Evolutionary conservation across 1,140 invertebrate species (phyloP), one percentile per base, ranked within the genome.

Genomic region (Lordiphosa stackelbergi): DNA sequence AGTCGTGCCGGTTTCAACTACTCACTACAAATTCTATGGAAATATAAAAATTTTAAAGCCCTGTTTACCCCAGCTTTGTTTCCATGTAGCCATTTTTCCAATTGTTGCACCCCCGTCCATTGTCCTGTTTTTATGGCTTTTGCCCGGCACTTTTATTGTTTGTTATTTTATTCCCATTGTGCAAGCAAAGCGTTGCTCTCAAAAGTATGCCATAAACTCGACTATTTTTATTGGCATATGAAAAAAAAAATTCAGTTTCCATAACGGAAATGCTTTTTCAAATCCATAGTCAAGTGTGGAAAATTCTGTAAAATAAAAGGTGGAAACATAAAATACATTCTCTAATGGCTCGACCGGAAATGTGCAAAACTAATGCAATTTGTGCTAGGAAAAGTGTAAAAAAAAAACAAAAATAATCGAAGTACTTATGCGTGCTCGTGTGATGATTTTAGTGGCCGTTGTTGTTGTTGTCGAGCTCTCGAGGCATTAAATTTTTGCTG

Each of bases 351-450:
- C n/a, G 12, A 31, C 42, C 35, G 59, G 37, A 69, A 53, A 59
- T 71, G 66, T 46, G 66, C 62, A 45, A 53, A 74, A 81, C 66
- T 71, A 79, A 79, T 74, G 75, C 75, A 71, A 72, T 81, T 79
- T 69, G 62, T 66, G 24, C 13, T 16, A 28, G 13, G 8, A 13
- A 45, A 38, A 6, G 5, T 22, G 54, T 19, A 13, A 19, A 34
- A 54, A 16, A 16, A 41, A 36, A 11, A 38, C n/a, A n/a, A n/a
- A n/a, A 24, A 10, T 24, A 4, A 5, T 0, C 4, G 4, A 49
- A 36, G 28, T 49, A 36, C 35, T 49, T 22, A 36, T 49, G 28
- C 47, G 28, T 49, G 47, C 35, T 49, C 9, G 22, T 28, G 40
- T 49, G 10, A 38, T 11, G 34, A 16, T 16, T 13, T 7, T 46